These are phyloP conservation scores for Pelecanoides urinatrix DNA, from an alignment of 2,113 vertebrate genomes.

Conservation along the genomic window DNA sequence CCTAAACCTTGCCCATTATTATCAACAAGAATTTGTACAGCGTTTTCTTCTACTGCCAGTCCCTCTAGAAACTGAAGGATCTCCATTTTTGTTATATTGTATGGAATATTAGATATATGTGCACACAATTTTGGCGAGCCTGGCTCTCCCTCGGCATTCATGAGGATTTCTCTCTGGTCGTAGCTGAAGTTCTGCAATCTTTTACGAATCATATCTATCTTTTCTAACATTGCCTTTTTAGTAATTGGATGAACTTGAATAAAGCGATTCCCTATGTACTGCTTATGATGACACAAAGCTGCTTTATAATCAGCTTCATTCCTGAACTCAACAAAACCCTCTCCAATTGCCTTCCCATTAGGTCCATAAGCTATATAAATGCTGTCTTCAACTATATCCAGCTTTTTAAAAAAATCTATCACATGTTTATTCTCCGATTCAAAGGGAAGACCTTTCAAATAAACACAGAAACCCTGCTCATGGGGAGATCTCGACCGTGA, in stretches of 20 bases:
- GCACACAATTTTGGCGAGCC: constrained; percentile 82
- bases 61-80: constrained; percentile 93
- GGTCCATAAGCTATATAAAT: constrained; percentile 96
- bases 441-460: constrained; percentile 96
- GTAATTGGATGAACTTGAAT: constrained; percentile 97
- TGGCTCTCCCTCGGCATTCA: constrained; percentile 79
- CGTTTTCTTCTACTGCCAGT: constrained; percentile 89
- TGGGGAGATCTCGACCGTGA: constrained; percentile 93
- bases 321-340: constrained; percentile 96
- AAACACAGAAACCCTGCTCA: constrained; percentile 92
- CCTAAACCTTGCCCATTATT: constrained; percentile 92
- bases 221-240: constrained; percentile 96
- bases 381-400: constrained; percentile 93
- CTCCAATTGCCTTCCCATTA: constrained; percentile 94
- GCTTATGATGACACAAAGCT: constrained; percentile 94
- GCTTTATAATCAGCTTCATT: constrained; percentile 91
- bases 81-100: constrained; percentile 94
- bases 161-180: constrained; percentile 84
- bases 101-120: constrained; percentile 96
- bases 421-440: constrained; percentile 97
- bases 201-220: constrained; percentile 92
- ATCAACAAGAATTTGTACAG: constrained; percentile 91
- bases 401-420: constrained; percentile 96
- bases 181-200: constrained; percentile 85
- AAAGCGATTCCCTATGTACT: constrained; percentile 97